Evolutionary conservation across 2,888 invertebrate species (phyloP).

Genomic region (Cephus rjabovi): DNA sequence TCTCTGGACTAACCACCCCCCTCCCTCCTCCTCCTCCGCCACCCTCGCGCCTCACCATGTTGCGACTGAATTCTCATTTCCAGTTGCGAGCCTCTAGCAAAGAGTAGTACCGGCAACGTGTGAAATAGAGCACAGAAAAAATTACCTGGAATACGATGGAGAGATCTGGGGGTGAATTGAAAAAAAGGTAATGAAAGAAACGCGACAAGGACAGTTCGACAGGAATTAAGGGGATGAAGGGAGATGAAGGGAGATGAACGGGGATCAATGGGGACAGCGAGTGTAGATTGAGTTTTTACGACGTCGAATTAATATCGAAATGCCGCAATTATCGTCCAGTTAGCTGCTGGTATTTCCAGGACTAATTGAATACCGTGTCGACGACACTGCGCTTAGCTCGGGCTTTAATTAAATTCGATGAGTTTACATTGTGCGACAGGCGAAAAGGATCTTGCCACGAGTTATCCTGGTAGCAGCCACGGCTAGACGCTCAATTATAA

Average conservation of each 20-base stretch:
- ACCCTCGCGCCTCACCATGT: background rate
- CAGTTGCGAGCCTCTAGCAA: background rate
- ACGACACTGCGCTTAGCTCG: background rate
- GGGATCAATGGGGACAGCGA: slow-evolving; percentile 25
- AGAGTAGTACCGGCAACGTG: background rate
- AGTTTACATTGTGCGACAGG: slow-evolving; percentile 4
- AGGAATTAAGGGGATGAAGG: background rate
- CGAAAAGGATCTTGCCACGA: background rate
- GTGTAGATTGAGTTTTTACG: slow-evolving; percentile 21
- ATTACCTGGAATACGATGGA: background rate
- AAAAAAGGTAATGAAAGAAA: background rate
- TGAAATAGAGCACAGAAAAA: background rate
- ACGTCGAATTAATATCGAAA: slow-evolving; percentile 26
- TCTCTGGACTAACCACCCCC: background rate
- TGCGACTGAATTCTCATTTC: background rate
- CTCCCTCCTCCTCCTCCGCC: background rate
- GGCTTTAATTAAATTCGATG: slow-evolving; percentile 16
- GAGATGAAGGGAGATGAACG: slow-evolving; percentile 1
- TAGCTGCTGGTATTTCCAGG: slow-evolving; percentile 13
- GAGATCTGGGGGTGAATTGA: background rate
- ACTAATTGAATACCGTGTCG: slow-evolving; percentile 16
- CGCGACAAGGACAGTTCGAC: slow-evolving; percentile 7
- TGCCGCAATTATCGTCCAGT: slow-evolving; percentile 15
- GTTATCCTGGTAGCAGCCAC: background rate
- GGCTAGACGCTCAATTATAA: background rate